Percentiles rank a stretch among this genome's conserved stretches.
phyloP scores from a whole-genome alignment of 2,888 invertebrate species.

The Sarcophaga variegata region DNA sequence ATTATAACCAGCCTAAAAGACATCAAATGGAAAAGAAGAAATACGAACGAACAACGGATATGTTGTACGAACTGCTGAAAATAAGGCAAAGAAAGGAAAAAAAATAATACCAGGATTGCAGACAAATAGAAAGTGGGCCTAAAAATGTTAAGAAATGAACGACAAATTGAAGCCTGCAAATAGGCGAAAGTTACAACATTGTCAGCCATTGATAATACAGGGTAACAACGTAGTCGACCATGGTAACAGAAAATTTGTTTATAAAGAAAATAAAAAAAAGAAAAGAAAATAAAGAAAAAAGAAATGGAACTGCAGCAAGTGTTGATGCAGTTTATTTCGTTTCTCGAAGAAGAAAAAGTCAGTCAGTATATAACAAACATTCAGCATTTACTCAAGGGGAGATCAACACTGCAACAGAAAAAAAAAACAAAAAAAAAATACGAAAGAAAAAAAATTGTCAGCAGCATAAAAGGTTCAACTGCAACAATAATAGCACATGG shows the following conservation, averaged over 20 bases:
- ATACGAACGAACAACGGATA: slow-evolving; percentile 19
- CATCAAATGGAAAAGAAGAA: slow-evolving; percentile 44
- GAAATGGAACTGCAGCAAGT: slow-evolving; percentile 56
- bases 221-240: slow-evolving; percentile 35
- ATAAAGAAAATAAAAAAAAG: neutral
- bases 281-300: slow-evolving; percentile 4
- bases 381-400: slow-evolving; percentile 31
- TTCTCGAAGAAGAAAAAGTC: slow-evolving; percentile 4
- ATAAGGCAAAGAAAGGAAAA: neutral
- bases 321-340: slow-evolving; percentile 62
- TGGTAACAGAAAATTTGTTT: slow-evolving; percentile 45
- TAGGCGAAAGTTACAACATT: slow-evolving; percentile 4
- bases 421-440: neutral
- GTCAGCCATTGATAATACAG: slow-evolving; percentile 33
- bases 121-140: neutral
- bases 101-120: neutral
- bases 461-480: neutral
- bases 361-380: slow-evolving; percentile 24
- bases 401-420: slow-evolving; percentile 14
- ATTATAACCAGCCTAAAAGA: slow-evolving; percentile 47
- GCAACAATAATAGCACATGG: neutral
- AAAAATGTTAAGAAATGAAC: neutral
- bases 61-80: neutral
- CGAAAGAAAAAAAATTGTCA: slow-evolving; percentile 4
- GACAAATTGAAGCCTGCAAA: slow-evolving; percentile 33